Evolutionary conservation across 2,113 vertebrate genomes (phyloP), one percentile per base, ranked within the genome.

Genomic region (Prunella himalayana): DNA sequence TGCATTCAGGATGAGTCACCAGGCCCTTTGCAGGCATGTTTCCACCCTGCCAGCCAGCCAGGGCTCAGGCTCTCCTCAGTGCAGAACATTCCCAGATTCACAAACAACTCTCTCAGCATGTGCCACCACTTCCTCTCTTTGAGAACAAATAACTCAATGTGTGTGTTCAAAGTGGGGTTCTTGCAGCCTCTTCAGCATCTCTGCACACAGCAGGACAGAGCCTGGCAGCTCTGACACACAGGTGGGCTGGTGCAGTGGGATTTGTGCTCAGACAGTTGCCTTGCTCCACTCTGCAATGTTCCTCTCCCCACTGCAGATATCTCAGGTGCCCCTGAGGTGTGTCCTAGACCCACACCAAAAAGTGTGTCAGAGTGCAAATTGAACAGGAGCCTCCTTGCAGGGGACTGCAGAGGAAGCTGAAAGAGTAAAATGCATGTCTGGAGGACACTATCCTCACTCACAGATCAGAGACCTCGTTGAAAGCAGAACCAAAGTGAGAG

Each of bases 171-270:
- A 87, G 53, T 42, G 53, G 63, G 44, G 33, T 37, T 27, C 49
- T 31, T 7, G 42, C 61, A 82, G n/a, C 13, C 30, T 68, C 41
- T n/a, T 50, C 17, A 10, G 20, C 13, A 30, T 15, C 66, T 90
- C 39, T 0, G 0, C 39, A 35, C 35, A 51, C 0, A 0, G 81
- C n/a, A 89, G 65, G 56, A 37, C 44, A 11, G 35, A 76, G n/a
- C 14, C 57, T 1, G 0, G 30, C 0, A 0, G 42, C 65, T 66
- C 56, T 63, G 56, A 50, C 56, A 23, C 33, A 35, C 57, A 22
- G 59, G 24, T 41, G 23, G 56, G 73, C 60, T 17, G 35, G 16
- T 35, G 44, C 25, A 45, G 50, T 28, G 56, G 37, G 27, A 15
- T 82, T 61, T 81, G 50, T 20, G 5, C 18, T 18, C 37, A 20